Conservation (phyloP, 2,797 vertebrate species). For the Dryobates pubescens region DNA sequence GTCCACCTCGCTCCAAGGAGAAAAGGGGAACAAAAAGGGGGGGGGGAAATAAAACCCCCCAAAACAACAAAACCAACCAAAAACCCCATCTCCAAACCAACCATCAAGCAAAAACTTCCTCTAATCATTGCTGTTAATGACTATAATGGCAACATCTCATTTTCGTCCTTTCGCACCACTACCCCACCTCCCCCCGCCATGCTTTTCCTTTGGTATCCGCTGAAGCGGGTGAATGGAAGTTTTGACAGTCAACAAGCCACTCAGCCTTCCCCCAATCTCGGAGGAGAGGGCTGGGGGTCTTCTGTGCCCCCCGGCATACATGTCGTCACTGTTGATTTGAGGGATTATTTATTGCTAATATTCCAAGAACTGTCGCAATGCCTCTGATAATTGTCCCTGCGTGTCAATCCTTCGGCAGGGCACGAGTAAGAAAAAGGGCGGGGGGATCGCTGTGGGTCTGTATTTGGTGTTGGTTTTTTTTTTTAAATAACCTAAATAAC, state of each 20-base stretch:
- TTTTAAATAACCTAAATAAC: too few relatives aligned
- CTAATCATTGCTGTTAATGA: background rate
- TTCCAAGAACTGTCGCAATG: background rate
- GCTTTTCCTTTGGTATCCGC: background rate
- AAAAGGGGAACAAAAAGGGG: background rate
- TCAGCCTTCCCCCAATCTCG: background rate
- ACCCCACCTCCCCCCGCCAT: fast-evolving
- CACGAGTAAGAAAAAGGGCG: background rate
- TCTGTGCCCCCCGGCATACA: background rate
- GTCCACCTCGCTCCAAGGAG: background rate
- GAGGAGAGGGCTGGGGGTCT: background rate
- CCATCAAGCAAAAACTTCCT: background rate
- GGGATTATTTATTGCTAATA: background rate
- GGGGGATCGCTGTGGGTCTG: background rate
- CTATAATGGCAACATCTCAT: background rate
- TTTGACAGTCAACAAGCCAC: background rate
- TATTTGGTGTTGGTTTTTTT: background rate
- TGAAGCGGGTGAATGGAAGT: slow-evolving; percentile 4
- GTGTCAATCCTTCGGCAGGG: background rate
- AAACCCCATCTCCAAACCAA: too few relatives aligned
- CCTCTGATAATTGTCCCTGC: slow-evolving; percentile 5
- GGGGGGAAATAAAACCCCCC: background rate
- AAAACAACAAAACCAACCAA: too few relatives aligned
- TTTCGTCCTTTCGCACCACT: background rate
- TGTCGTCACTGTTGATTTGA: background rate